phyloP scores from a whole-genome alignment of 2,113 vertebrate species.

The Urocolius indicus region DNA sequence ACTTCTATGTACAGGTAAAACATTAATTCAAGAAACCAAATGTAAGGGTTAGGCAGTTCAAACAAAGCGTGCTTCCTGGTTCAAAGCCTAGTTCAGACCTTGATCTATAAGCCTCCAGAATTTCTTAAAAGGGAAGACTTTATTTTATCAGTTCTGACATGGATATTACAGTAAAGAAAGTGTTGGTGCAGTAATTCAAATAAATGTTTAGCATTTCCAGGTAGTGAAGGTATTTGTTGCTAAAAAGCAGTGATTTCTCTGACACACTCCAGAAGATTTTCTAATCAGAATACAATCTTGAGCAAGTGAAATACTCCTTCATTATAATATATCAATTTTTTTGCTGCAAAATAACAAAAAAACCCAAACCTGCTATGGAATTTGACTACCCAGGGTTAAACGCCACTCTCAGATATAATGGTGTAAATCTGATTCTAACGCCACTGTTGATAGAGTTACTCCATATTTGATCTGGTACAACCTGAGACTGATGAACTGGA shows the following conservation, averaged over 20 bases:
- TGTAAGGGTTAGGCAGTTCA: background rate
- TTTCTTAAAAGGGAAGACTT: background rate
- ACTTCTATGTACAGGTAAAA: conserved; percentile 30
- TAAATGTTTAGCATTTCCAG: background rate
- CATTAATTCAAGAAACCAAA: conserved; percentile 58
- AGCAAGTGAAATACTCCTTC: background rate
- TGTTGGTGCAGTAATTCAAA: background rate
- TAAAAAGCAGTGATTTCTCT: background rate
- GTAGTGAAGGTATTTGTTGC: background rate
- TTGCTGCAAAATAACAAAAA: background rate
- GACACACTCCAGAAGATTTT: background rate
- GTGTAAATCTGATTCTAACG: background rate
- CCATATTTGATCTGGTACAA: background rate
- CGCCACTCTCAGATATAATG: background rate
- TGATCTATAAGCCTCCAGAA: background rate
- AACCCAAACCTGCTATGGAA: background rate
- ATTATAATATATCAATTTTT: background rate
- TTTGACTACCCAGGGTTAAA: background rate
- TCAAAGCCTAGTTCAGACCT: conserved; percentile 39
- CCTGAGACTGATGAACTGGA: background rate
- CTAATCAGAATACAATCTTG: background rate
- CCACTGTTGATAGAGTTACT: background rate
- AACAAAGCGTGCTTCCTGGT: conserved; percentile 24
- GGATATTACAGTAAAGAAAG: background rate
- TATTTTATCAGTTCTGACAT: background rate